Evolutionary conservation across 2,888 invertebrate species (phyloP).

Genomic region (Pterobdella sp.): DNA sequence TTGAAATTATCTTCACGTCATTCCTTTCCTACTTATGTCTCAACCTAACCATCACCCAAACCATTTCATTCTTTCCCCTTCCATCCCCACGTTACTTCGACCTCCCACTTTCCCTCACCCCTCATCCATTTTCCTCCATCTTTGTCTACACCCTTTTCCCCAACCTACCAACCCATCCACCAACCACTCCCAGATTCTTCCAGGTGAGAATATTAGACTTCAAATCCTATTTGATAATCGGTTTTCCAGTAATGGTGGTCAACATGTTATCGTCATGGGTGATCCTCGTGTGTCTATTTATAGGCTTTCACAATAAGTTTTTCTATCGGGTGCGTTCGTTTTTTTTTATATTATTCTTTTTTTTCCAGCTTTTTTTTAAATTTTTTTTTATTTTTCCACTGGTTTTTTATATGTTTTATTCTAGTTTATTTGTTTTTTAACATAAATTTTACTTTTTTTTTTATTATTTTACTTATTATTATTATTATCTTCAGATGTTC

Average conservation of each 20-base stretch:
- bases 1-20: neutral
- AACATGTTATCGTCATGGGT: slow-evolving; percentile 26
- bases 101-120: neutral
- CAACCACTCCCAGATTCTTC: neutral
- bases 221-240: slow-evolving; percentile 28
- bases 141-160: neutral
- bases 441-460: neutral
- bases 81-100: no score
- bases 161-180: no score
- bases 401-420: neutral
- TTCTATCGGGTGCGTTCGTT: no score
- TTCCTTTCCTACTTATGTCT: no score
- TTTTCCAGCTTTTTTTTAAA: neutral
- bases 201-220: slow-evolving; percentile 20
- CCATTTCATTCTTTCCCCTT: no score
- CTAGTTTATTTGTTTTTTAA: neutral
- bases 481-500: no score
- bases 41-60: no score
- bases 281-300: slow-evolving; percentile 22
- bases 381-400: neutral
- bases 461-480: neutral
- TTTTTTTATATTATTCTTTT: neutral
- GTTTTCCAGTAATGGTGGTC: slow-evolving; percentile 27
- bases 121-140: neutral
- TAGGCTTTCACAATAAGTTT: slow-evolving; percentile 19